These are phyloP conservation scores for Archips crataeganus DNA, from an alignment of 2,888 invertebrate species.

Conservation along the genomic window DNA sequence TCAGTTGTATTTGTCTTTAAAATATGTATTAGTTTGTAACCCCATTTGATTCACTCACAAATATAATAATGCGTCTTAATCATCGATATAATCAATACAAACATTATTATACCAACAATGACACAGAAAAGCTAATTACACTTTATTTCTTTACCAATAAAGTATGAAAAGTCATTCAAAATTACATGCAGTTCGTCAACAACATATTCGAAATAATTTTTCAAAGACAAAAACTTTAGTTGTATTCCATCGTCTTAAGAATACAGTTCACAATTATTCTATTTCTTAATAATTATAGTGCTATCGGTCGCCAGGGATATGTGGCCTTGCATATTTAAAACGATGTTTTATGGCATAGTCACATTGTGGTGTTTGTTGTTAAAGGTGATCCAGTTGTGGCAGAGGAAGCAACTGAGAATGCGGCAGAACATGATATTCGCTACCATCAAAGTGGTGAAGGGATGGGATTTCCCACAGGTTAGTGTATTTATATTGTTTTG, in stretches of 20 bases:
- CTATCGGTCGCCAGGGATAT: not conserved
- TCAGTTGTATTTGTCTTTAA: too few relatives aligned
- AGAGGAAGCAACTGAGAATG: conserved; percentile 96
- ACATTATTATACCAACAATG: not conserved
- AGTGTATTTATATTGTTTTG: conserved; percentile 43
- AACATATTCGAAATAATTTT: not conserved
- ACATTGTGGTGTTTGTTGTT: conserved; percentile 22
- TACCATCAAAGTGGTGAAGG: conserved; percentile 98
- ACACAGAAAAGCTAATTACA: not conserved
- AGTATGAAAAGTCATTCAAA: not conserved
- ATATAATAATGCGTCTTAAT: conserved; percentile 3
- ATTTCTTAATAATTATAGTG: not conserved
- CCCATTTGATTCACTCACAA: too few relatives aligned
- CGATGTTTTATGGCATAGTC: not conserved
- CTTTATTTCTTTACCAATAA: not conserved
- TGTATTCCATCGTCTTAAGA: not conserved
- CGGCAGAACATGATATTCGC: conserved; percentile 99
- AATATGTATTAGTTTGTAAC: too few relatives aligned
- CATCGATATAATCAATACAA: not conserved
- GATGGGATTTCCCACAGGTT: conserved; percentile 93
- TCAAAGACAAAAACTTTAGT: not conserved
- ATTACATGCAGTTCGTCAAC: not conserved
- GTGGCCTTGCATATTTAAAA: not conserved
- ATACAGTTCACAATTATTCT: not conserved
- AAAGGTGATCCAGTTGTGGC: conserved; percentile 94